Base-by-base conservation (phyloP, 2,888 invertebrate species). In the Busseola fusca region DNA sequence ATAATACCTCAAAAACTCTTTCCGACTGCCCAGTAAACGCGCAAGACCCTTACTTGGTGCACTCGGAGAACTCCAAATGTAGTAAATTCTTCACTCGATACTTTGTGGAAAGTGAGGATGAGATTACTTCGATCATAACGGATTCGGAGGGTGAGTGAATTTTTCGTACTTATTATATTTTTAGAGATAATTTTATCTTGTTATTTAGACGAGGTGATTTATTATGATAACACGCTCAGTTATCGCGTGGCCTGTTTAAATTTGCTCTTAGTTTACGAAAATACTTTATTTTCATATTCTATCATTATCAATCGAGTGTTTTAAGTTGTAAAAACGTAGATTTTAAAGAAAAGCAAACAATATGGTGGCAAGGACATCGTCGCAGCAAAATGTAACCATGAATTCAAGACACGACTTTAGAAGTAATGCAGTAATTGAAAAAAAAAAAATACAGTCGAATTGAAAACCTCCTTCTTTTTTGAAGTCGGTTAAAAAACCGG, bases 31-130 rank as follows among this genome's bases (percentile, higher is more conserved):
- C 92, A 0, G 94, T 96, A 21, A 93, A 93, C 65, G 93, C 94
- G 0, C 94, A 94, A 77, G 96, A 96, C 75, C 96, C 96, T 0
- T 96, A 95, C 77, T 86, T 96, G 63, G 96, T 96, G 6, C 96
- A 96, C 80, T 96, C 96, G 0, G 95, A 88, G 74, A 96, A 96
- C 79, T 96, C 96, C 0, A 96, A 96, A 81, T 97, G 97, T 85
- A 97, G 97, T 70, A 96, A 97, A 84, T 97, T 96, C 90, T 97
- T 97, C 81, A 96, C 96, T 63, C 94, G 97, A 73, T 96, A 96
- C 80, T 97, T 97, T 84, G 96, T 97, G 62, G 97, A 97, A 86
- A 96, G 97, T 54, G 97, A 97, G 78, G 97, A 97, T 81, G 97
- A 97, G 87, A 96, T 97, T 81, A 96, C 97, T 34, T 97, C 97